These are phyloP conservation scores for Aquatica leii DNA, from an alignment of 2,888 invertebrate genomes.

Conservation along the genomic window DNA sequence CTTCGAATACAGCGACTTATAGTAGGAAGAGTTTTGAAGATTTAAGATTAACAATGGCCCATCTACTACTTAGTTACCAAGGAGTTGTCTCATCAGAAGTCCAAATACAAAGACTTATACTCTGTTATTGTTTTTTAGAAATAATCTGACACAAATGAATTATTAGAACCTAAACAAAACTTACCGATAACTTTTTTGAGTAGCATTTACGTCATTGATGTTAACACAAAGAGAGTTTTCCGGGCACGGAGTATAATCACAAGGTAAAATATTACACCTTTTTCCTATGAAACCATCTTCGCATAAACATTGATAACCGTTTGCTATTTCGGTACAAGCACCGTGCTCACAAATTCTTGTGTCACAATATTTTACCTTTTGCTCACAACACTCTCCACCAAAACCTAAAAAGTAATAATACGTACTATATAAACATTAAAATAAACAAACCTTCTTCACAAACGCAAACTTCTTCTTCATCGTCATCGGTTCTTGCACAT, in stretches of 20 bases:
- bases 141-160: too few relatives aligned
- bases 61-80: too few relatives aligned
- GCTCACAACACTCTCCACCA: slow-evolving; percentile 55
- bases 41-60: too few relatives aligned
- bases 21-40: too few relatives aligned
- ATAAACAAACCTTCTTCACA: slow-evolving; percentile 53
- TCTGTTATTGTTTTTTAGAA: too few relatives aligned
- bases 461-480: slow-evolving; percentile 59
- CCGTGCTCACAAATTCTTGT: slow-evolving; percentile 57
- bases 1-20: too few relatives aligned
- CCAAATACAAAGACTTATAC: too few relatives aligned
- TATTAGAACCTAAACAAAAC: too few relatives aligned
- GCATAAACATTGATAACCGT: slow-evolving; percentile 63
- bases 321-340: slow-evolving; percentile 55
- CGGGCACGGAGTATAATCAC: slow-evolving; percentile 66
- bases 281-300: slow-evolving; percentile 63
- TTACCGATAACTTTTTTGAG: slow-evolving; percentile 60
- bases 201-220: slow-evolving; percentile 56
- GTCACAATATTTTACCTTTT: slow-evolving; percentile 45
- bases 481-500: slow-evolving; percentile 61
- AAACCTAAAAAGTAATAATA: slow-evolving; percentile 46
- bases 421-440: not conserved
- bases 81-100: too few relatives aligned
- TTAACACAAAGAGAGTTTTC: slow-evolving; percentile 61
- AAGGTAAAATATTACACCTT: slow-evolving; percentile 66